phyloP scores from a whole-genome alignment of 2,888 invertebrate species.

The Linnaemya vulpina region DNA sequence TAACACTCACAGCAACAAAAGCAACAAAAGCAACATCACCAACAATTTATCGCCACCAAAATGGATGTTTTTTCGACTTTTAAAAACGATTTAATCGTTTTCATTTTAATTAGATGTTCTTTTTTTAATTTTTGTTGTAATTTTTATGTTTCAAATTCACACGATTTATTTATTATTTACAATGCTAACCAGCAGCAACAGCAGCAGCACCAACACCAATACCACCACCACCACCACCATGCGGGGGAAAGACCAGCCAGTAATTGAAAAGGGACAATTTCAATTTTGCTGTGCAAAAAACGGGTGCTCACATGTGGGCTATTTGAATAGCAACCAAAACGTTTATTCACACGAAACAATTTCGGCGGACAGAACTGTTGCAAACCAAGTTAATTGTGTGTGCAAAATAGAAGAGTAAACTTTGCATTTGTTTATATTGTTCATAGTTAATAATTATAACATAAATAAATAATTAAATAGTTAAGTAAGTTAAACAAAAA shows the following conservation, averaged over 20 bases:
- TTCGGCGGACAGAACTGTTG: conserved; percentile 49
- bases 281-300: background rate
- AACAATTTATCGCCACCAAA: conserved; percentile 41
- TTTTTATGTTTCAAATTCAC: conserved; percentile 38
- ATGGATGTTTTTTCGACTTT: conserved; percentile 38
- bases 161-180: conserved; percentile 28
- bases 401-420: conserved; percentile 64
- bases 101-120: conserved; percentile 47
- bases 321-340: conserved; percentile 22
- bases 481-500: conserved; percentile 68
- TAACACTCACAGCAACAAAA: conserved; percentile 48
- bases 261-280: conserved; percentile 3
- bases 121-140: background rate
- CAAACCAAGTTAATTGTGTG: conserved; percentile 61
- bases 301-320: conserved; percentile 11
- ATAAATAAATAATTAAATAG: conserved; percentile 68
- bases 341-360: conserved; percentile 17
- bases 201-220: background rate
- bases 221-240: too few species aligned
- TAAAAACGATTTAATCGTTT: conserved; percentile 57
- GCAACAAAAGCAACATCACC: conserved; percentile 5
- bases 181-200: conserved; percentile 37
- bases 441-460: conserved; percentile 72
- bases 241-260: background rate
- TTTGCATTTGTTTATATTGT: conserved; percentile 73